phyloP scores from a whole-genome alignment of 2,797 vertebrate genomes.

The Cheirogaleus major region DNA sequence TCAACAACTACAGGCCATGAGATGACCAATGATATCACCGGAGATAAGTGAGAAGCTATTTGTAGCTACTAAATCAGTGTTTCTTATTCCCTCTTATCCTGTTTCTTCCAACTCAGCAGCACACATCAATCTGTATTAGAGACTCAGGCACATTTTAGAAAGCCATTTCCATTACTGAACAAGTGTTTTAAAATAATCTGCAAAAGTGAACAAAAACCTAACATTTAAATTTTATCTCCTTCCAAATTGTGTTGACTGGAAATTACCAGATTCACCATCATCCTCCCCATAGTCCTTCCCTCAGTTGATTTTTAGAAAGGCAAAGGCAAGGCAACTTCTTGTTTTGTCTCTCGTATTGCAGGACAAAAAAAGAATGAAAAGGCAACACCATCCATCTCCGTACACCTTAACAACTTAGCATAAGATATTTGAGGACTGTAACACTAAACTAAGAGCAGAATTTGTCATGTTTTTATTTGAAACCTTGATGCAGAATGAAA shows the following conservation, averaged over 20 bases:
- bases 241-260: background rate
- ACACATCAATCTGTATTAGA: background rate
- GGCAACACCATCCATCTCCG: background rate
- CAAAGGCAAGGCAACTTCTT: background rate
- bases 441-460: conserved; percentile 17
- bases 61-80: background rate
- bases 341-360: background rate
- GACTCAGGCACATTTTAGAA: background rate
- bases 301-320: background rate
- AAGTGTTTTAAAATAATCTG: background rate
- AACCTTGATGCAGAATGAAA: conserved; percentile 39
- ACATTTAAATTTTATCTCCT: conserved; percentile 22
- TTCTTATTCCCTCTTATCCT: background rate
- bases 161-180: background rate
- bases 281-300: background rate
- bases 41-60: background rate
- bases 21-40: background rate
- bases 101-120: background rate
- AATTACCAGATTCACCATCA: background rate
- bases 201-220: background rate
- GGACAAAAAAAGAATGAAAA: background rate
- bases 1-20: background rate
- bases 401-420: background rate
- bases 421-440: background rate
- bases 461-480: conserved; percentile 30